Base-by-base conservation (phyloP, 2,888 invertebrate genomes). In the Chalcosyrphus nemorum region DNA sequence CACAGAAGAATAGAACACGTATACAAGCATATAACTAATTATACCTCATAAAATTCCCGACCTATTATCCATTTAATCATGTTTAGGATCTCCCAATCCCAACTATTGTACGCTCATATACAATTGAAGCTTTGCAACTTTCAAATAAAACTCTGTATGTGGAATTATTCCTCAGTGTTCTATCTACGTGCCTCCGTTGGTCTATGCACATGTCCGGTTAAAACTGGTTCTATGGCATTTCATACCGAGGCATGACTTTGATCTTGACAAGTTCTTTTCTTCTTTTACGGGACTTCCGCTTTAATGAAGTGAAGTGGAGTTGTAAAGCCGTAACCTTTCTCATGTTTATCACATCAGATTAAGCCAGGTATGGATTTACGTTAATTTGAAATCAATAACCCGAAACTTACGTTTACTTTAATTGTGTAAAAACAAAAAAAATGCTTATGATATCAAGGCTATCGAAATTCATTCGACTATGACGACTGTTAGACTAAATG, bases 171-270 rank as follows among this genome's bases (percentile, higher is more conserved):
- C 2, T 9, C 47, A 5, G n/a, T 29, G 45, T 35, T 65, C 56
- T 57, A 66, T 65, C 56, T 57, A 66, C 75, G 50, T 75, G 75
- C 47, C 45, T 24, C 41, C 24, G 21, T 41, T 45, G 35, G 35
- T 4, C 65, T 75, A 59, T 38, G 47, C 54, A 24, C 5, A 41
- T 57, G 66, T 75, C 75, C 66, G 75, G 66, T 47, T 66, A 7
- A 29, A 66, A 66, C 75, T 59, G 7, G 75, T 75, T 72, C 50
- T 52, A 65, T 56, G 13, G 11, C 47, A 75, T 54, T 63, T 63
- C 24, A 71, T n/a, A 59, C 27, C n/a, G 24, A 41, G 50, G 29
- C 32, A 54, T 52, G 43, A 11, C 27, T 61, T 29, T 61, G 52
- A 61, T 61, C 35, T 72, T 21, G 41, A 61, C 61, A 38, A 52